Percentiles rank a stretch among this genome's conserved stretches.
Conservation (phyloP, 2,888 invertebrate species). For the Hecatera dysodea region DNA sequence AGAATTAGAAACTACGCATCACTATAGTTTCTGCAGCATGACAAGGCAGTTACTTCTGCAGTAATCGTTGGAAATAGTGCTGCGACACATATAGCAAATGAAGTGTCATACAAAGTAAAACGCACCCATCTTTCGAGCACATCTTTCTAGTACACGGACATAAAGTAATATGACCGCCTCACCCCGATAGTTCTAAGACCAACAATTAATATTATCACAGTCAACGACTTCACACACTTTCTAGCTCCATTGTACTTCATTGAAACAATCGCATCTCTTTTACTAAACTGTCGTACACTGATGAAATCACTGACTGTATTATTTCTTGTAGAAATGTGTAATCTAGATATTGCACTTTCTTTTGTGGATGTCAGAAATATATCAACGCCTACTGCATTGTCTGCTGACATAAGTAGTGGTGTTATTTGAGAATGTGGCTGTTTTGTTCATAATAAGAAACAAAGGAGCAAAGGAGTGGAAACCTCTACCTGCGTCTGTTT, state of each 20-base stretch:
- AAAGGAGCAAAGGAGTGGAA: no score
- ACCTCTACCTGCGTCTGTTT: no score
- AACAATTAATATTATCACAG: constrained; percentile 84
- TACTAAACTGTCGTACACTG: constrained; percentile 72
- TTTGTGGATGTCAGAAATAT: constrained; percentile 40
- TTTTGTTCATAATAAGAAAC: background rate
- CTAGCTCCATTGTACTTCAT: constrained; percentile 84
- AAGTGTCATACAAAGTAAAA: constrained; percentile 47
- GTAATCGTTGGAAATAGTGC: constrained; percentile 33
- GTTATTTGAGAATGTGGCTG: constrained; percentile 6
- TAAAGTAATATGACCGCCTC: constrained; percentile 59
- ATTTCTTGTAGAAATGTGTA: constrained; percentile 64
- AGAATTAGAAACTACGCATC: constrained; percentile 53
- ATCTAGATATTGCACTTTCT: constrained; percentile 63
- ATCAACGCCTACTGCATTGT: constrained; percentile 45
- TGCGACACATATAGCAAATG: constrained; percentile 52
- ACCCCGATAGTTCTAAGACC: constrained; percentile 63
- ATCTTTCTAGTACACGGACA: constrained; percentile 66
- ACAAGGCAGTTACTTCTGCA: constrained; percentile 27
- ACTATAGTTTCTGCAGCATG: constrained; percentile 25
- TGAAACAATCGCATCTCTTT: constrained; percentile 83
- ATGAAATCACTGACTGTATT: constrained; percentile 75
- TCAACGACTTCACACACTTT: constrained; percentile 88
- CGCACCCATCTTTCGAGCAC: constrained; percentile 63
- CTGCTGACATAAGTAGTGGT: constrained; percentile 22